A percentile compares a stretch with the other conserved stretches of the same genome.
Evolutionary conservation across 2,888 invertebrate genomes (phyloP).

Genomic region (Leucophenga montana): DNA sequence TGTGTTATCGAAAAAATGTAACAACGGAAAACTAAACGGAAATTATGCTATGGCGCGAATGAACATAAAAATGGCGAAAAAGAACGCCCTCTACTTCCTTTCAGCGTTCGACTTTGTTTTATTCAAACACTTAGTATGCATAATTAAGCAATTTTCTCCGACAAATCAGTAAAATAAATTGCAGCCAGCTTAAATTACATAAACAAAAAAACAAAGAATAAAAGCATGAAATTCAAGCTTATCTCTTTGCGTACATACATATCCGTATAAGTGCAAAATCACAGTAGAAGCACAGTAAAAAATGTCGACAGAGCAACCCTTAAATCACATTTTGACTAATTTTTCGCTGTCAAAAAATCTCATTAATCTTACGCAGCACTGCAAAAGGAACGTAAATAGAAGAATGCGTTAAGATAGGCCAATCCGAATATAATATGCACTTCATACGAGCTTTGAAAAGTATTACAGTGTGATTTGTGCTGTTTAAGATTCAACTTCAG

Average conservation of each 20-base stretch:
- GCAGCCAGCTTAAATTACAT: constrained; percentile 39
- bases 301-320: constrained; percentile 51
- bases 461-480: no score
- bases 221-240: constrained; percentile 4
- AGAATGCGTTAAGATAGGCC: no score
- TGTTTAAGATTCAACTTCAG: no score
- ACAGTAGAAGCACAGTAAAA: not conserved
- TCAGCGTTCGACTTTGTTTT: not conserved
- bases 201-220: not conserved
- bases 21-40: constrained; percentile 32
- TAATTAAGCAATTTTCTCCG: constrained; percentile 40
- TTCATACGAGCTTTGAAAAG: no score
- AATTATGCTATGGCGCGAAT: constrained; percentile 41
- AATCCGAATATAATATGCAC: no score
- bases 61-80: constrained; percentile 42
- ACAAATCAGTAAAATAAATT: constrained; percentile 52
- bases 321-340: constrained; percentile 69
- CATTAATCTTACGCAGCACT: constrained; percentile 63
- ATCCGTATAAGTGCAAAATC: not conserved
- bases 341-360: constrained; percentile 71
- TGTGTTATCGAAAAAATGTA: constrained; percentile 16
- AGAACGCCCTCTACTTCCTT: not conserved
- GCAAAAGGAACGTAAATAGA: not conserved
- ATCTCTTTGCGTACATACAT: not conserved
- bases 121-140: constrained; percentile 37